Evolutionary conservation across 2,888 invertebrate genomes (phyloP).

Genomic region (Chesias legatella): DNA sequence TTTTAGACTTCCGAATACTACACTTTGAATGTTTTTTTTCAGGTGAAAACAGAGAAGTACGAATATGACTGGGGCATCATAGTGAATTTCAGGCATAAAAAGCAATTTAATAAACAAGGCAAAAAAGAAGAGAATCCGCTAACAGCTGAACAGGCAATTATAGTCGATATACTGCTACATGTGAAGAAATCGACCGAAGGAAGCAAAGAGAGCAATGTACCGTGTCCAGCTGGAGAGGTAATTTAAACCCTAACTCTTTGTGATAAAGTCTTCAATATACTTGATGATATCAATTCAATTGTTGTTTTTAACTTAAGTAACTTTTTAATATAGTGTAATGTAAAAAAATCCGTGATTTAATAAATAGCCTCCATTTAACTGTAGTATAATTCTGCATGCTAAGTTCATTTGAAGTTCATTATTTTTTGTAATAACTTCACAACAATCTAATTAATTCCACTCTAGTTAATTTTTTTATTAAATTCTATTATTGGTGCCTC

Average conservation of each 20-base stretch:
- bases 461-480: too few species aligned
- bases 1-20: too few species aligned
- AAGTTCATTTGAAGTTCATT: too few species aligned
- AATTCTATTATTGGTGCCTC: too few species aligned
- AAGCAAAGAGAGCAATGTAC: slow-evolving; percentile 82
- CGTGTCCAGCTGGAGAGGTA: slow-evolving; percentile 84
- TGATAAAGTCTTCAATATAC: neutral
- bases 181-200: slow-evolving; percentile 83
- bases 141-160: slow-evolving; percentile 82
- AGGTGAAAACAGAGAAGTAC: slow-evolving; percentile 90
- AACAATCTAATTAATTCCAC: too few species aligned
- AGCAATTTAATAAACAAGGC: slow-evolving; percentile 65
- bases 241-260: slow-evolving; percentile 8
- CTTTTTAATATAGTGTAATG: too few species aligned
- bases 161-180: slow-evolving; percentile 91
- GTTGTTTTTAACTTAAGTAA: too few species aligned
- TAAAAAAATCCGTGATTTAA: too few species aligned
- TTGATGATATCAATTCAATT: neutral
- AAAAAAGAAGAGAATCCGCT: slow-evolving; percentile 71
- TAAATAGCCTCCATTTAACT: too few species aligned
- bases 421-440: too few species aligned
- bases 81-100: slow-evolving; percentile 92
- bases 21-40: too few species aligned
- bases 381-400: too few species aligned
- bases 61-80: slow-evolving; percentile 99